Evolutionary conservation across 2,888 invertebrate genomes (phyloP), one percentile per base, ranked within the genome.

Genomic region (Caenorhabditis sp.): DNA sequence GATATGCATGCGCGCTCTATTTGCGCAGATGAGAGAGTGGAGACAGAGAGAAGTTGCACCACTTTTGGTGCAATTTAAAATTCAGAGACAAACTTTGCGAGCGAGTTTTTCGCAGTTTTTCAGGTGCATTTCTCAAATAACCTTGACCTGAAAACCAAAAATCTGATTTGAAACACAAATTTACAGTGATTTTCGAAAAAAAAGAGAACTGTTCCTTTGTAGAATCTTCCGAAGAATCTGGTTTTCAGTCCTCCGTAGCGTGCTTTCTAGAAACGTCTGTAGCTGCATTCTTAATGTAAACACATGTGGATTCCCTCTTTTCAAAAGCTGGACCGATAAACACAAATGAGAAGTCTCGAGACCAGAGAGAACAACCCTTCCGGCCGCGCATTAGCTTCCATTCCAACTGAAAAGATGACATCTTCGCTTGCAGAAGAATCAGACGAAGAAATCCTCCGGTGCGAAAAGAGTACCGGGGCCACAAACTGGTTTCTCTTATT

Each of bases 401-500:
- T 63, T 44, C 28, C 26, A 44, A 63, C 26, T 47, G 24, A 61
- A 61, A 63, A 63, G 61, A 44, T 63, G 63, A 44, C 26, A 63
- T 63, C 63, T 63, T 47, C 63, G 24, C 4, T 64, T 66, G 64
- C 49, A 66, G 64, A 66, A 31, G 3, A 26, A 35, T 38, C 61
- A 26, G 24, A 49, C 47, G 68, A 68, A 68, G 22, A n/a, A n/a
- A n/a, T n/a, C 35, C 54, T 54, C 68, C 68, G 68, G 54, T 68
- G 68, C 68, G 54, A 54, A 26, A 35, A 68, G 68, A 68, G 24
- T 66, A 49, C 66, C 51, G 49, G n/a, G n/a, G 66, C 66, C 49
- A 66, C 28, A 51, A 66, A 66, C 66, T 66, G 66, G 66, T 66
- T 66, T 66, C 31, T 66, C 1, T 51, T 31, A 3, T 19, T 51